Conservation (phyloP, 2,888 invertebrate genomes). For the Acanthococcus lagerstroemiae region DNA sequence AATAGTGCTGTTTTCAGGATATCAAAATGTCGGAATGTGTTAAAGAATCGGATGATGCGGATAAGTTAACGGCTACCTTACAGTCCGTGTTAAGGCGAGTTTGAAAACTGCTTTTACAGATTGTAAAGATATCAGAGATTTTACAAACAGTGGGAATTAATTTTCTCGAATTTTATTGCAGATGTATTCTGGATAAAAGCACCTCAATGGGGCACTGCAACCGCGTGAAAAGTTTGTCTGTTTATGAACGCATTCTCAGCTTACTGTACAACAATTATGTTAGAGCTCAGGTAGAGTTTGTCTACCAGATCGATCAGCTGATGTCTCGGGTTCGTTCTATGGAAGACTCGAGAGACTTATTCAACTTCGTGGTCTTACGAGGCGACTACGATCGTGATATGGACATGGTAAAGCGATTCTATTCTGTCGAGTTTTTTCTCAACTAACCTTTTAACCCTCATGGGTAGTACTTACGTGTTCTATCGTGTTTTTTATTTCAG, state of each 20-base stretch:
- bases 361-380: not conserved
- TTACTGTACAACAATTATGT: conserved; percentile 42
- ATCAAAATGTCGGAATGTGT: not conserved
- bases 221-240: conserved; percentile 43
- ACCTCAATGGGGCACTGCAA: conserved; percentile 44
- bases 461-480: too few species aligned
- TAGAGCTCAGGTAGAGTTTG: conserved; percentile 32
- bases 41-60: not conserved
- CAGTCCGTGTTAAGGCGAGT: conserved; percentile 17
- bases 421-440: too few species aligned
- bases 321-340: conserved; percentile 14
- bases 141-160: too few species aligned
- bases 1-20: not conserved
- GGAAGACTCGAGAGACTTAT: conserved; percentile 4
- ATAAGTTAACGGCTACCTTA: conserved; percentile 8
- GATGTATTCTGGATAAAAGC: conserved; percentile 44
- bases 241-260: conserved; percentile 46
- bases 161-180: conserved; percentile 17
- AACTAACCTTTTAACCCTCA: too few species aligned
- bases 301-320: conserved; percentile 19
- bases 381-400: not conserved
- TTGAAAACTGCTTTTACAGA: not conserved
- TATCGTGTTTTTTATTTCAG: too few species aligned
- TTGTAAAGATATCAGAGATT: not conserved
- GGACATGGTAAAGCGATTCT: too few species aligned